Evolutionary conservation across 2,888 invertebrate genomes (phyloP), one percentile per base, ranked within the genome.

Genomic region (Pollenia labialis): DNA sequence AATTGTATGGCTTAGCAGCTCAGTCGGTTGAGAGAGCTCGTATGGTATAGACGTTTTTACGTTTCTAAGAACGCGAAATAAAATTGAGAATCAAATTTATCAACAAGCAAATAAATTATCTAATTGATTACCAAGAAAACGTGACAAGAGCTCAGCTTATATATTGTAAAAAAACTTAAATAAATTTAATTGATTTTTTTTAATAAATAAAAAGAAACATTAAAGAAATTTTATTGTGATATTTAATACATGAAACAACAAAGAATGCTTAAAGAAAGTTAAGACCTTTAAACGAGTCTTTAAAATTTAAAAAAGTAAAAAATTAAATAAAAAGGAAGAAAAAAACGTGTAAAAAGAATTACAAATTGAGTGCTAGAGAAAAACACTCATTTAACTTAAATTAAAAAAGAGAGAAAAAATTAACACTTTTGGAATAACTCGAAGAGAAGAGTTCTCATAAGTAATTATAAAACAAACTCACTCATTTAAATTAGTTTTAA

Each of bases 11-110:
- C 48, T 16, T 44, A 60, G 44, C 84, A 69, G 32, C 62, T 87
- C 90, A 91, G 91, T 91, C 90, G 90, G 89, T 90, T 90, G 87
- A 90, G 90, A 91, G 91, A 91, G 91, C 90, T 91, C 88, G 90
- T 88, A 87, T 87, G 88, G 89, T 90, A 80, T 76, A 89, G 89
- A 89, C 89, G 88, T 66, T 66, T 60, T 64, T 76, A 84, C 72
- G 69, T 85, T 72, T 56, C 58, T 69, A 58, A 79, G 52, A 82
- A 85, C 81, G 81, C 56, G n/a, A 75, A 71, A 84, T 76, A 68
- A 72, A 81, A 58, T 58, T 58, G 11, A 71, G 14, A 32, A 54
- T 16, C 62, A 11, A 62, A 71, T 12, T 46, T 18, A 23, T 66
- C 50, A 52, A 74, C 48, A 32, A 69, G 0, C 6, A 58, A 23